phyloP scores from a whole-genome alignment of 2,888 invertebrate species.

The Meteorus cinctellus region DNA sequence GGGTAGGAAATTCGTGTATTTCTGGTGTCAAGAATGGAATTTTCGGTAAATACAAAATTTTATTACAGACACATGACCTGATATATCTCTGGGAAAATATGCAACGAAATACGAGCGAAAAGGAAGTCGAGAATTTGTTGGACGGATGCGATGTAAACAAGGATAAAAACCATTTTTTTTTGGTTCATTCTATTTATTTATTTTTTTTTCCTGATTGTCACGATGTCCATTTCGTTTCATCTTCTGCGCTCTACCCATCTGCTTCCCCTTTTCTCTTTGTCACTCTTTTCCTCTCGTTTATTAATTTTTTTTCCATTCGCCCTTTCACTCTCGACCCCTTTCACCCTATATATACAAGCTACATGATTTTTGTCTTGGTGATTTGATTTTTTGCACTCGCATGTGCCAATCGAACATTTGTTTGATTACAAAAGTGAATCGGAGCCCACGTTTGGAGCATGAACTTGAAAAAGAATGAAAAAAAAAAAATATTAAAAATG shows the following conservation, averaged over 20 bases:
- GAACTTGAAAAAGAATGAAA: background rate
- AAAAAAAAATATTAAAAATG: background rate
- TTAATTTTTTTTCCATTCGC: background rate
- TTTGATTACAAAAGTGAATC: background rate
- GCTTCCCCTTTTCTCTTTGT: background rate
- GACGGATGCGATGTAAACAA: background rate
- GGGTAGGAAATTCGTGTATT: too few relatives aligned
- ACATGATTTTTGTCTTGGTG: constrained; percentile 3
- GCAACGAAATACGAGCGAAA: background rate
- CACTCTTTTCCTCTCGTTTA: background rate
- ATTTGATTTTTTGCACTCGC: background rate
- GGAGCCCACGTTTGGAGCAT: background rate
- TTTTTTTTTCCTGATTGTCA: background rate
- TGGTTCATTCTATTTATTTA: background rate
- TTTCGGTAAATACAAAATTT: too few relatives aligned
- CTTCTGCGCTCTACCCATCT: background rate
- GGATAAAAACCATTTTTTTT: background rate
- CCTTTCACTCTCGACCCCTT: background rate
- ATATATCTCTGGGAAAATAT: too few relatives aligned
- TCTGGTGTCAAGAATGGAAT: too few relatives aligned
- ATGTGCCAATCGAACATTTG: background rate
- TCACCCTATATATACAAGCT: too few relatives aligned
- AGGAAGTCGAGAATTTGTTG: background rate
- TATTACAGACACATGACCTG: too few relatives aligned
- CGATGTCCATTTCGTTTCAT: background rate